phyloP scores from a whole-genome alignment of 2,797 vertebrate genomes.

The Anomalospiza imberbis region DNA sequence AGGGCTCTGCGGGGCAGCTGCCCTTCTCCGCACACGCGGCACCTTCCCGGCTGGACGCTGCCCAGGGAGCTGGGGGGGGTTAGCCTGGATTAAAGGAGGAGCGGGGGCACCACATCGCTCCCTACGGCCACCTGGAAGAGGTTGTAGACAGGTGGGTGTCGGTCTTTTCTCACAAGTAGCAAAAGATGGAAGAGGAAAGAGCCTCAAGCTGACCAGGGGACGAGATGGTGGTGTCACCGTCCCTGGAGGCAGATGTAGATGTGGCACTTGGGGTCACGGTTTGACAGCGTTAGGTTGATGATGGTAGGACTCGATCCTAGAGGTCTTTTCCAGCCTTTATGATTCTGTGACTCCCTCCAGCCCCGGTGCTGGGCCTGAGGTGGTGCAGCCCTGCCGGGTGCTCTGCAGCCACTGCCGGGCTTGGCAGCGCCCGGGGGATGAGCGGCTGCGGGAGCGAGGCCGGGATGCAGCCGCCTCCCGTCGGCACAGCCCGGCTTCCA shows the following conservation, averaged over 20 bases:
- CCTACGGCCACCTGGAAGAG: not conserved
- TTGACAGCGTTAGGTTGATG: not conserved
- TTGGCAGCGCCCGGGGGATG: not conserved
- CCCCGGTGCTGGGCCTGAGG: not conserved
- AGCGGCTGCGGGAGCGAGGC: not conserved
- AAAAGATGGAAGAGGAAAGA: not conserved
- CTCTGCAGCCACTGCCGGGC: not conserved
- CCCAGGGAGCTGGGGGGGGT: not conserved
- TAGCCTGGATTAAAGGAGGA: not conserved
- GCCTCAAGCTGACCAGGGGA: not conserved
- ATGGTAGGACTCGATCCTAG: not conserved
- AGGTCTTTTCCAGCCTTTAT: not conserved
- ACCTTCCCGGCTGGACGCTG: not conserved
- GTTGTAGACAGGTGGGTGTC: not conserved
- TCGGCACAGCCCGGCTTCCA: fast-evolving
- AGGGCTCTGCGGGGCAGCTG: not conserved
- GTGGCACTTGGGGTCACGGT: not conserved
- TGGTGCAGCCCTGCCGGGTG: not conserved
- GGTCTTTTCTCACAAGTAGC: not conserved
- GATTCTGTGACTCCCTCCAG: not conserved
- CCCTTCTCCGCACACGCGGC: not conserved
- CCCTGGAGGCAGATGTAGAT: not conserved
- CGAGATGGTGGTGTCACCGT: not conserved
- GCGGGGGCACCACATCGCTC: not conserved
- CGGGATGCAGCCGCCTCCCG: too few species aligned